Base-by-base conservation (phyloP, 2,888 invertebrate genomes). In the Pterobdella sp. region DNA sequence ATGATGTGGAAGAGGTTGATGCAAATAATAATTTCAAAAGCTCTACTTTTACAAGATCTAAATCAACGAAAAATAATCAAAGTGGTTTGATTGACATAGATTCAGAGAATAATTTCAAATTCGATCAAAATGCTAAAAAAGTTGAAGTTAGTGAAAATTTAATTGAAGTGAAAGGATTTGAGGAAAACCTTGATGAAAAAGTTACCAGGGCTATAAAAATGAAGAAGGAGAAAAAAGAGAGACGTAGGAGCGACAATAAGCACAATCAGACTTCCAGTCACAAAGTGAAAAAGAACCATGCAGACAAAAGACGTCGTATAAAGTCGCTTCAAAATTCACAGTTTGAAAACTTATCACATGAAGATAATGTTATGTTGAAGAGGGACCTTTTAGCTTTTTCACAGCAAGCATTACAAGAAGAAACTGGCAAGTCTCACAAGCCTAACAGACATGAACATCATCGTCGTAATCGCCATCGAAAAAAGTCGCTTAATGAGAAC, bases 331-430 rank as follows among this genome's bases (percentile, higher is more conserved):
- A 65, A n/a, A 29, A 3, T 31, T 34, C 26, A 49, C 52, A 49
- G n/a, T 49, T 49, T 49, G 14, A 49, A 49, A 18, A n/a, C 14
- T 49, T n/a, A 22, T 18, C 52, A 49, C 65, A 65, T 31, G 7
- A 65, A 65, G 34, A 31, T 4, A 32, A 29, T 26, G 14, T 26
- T 14, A 22, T 18, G n/a, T n/a, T 18, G n/a, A 14, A 49, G n/a
- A 7, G 22, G 10, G n/a, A 63, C 10, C n/a, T 29, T 26, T 26
- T 26, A 63, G 31, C 7, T 26, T 26, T 63, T 29, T 63, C 65
- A 34, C 65, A 3, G 32, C 65, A 65, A 65, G 31, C 3, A 65
- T 34, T 34, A 31, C 65, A 65, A 65, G 14, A 63, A 63, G 10
- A n/a, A 63, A 14, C n/a, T 10, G n/a, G 31, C 31, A 10, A 22